Conservation (phyloP, 2,888 invertebrate species). For the Taenaris catops region DNA sequence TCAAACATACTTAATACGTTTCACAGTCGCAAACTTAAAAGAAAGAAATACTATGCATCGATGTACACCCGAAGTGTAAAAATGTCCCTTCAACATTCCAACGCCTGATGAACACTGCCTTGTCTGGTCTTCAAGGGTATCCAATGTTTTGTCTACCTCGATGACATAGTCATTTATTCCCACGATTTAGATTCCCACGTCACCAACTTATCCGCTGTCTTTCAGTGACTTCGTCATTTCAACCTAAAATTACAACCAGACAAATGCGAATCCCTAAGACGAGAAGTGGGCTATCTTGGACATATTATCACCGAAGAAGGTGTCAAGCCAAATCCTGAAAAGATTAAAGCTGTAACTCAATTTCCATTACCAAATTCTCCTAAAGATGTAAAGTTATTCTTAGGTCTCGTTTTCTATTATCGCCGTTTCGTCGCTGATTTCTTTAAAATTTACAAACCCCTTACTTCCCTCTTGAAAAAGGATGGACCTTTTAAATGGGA, state of each 20-base stretch:
- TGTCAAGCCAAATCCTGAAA: conserved; percentile 28
- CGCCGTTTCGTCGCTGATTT: conserved; percentile 41
- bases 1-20: too few relatives aligned
- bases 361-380: too few relatives aligned
- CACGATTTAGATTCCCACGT: conserved; percentile 3
- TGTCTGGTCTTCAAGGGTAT: conserved; percentile 26
- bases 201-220: conserved; percentile 1
- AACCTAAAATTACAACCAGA: conserved; percentile 30
- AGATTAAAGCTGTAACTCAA: conserved; percentile 17
- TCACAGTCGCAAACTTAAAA: too few relatives aligned
- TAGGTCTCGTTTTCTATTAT: conserved; percentile 41
- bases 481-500: conserved; percentile 25
- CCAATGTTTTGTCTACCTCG: conserved; percentile 24
- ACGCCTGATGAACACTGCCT: conserved; percentile 22
- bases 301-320: conserved; percentile 31
- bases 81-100: conserved; percentile 25
- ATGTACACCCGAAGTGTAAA: too few relatives aligned
- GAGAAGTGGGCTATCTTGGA: conserved; percentile 26
- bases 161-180: conserved; percentile 19
- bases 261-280: conserved; percentile 30
- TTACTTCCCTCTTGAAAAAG: conserved; percentile 27
- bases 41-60: too few relatives aligned
- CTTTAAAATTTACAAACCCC: conserved; percentile 30
- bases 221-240: conserved; percentile 13
- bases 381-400: conserved; percentile 7